Evolutionary conservation across 2,888 invertebrate species (phyloP).

Genomic region (Athetis lepigone): DNA sequence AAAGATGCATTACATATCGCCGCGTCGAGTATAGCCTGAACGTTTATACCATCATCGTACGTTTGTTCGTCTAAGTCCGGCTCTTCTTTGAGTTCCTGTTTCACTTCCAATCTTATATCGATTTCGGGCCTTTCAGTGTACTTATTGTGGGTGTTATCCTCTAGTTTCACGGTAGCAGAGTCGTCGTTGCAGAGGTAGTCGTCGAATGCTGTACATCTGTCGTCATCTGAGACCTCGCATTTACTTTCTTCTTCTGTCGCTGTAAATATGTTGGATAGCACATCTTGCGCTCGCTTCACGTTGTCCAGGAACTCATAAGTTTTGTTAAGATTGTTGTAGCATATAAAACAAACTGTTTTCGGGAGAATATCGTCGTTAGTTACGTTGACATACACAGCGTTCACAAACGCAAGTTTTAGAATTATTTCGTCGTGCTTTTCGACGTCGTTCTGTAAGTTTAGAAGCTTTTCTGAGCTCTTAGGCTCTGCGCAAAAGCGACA

Average conservation of each 20-base stretch:
- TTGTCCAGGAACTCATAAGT: constrained; percentile 51
- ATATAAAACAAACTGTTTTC: constrained; percentile 55
- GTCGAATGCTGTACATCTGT: constrained; percentile 71
- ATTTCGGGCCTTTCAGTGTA: not conserved
- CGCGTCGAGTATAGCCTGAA: constrained; percentile 80
- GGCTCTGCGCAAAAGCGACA: constrained; percentile 53
- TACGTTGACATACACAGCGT: constrained; percentile 82
- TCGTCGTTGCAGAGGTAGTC: constrained; percentile 71
- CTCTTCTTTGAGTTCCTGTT: constrained; percentile 81
- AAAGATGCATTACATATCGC: constrained; percentile 75
- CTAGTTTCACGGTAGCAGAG: constrained; percentile 62
- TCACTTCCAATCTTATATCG: constrained; percentile 68
- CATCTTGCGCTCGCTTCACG: constrained; percentile 54
- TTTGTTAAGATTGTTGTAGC: constrained; percentile 48
- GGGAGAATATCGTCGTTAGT: constrained; percentile 63
- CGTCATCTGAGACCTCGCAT: constrained; percentile 74
- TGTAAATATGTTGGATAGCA: constrained; percentile 71
- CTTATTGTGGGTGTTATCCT: constrained; percentile 44
- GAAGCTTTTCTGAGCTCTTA: constrained; percentile 53
- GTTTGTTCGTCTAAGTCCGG: constrained; percentile 60
- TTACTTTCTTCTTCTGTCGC: constrained; percentile 63
- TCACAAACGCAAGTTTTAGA: constrained; percentile 70
- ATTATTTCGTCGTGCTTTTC: constrained; percentile 48
- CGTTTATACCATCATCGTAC: constrained; percentile 70
- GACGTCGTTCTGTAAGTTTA: constrained; percentile 41